phyloP scores from a whole-genome alignment of 2,888 invertebrate species.

The Drosophila paranaensis region DNA sequence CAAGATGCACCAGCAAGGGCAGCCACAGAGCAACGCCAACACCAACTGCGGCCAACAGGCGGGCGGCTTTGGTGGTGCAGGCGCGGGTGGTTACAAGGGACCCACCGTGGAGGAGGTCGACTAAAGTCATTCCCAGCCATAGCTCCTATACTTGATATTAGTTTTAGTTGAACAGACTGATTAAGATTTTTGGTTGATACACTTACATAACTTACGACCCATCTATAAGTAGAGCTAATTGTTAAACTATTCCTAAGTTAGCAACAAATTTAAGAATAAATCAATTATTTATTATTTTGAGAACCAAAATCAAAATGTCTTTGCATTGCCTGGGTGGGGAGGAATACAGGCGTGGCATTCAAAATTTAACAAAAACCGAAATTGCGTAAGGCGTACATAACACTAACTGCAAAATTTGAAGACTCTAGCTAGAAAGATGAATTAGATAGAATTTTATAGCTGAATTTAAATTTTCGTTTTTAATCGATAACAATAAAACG shows the following conservation, averaged over 20 bases:
- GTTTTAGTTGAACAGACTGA: constrained; percentile 26
- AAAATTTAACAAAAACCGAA: no score
- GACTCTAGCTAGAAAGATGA: no score
- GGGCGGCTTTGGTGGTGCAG: constrained; percentile 48
- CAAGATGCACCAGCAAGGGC: constrained; percentile 80
- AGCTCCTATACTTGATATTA: constrained; percentile 6
- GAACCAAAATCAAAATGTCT: constrained; percentile 85
- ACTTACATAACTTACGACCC: not conserved
- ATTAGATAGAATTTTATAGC: no score
- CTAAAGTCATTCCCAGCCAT: constrained; percentile 51
- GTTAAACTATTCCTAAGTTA: constrained; percentile 1
- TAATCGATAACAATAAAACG: no score
- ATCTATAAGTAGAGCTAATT: not conserved
- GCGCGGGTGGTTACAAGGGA: constrained; percentile 69
- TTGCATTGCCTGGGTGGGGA: not conserved
- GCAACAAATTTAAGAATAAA: constrained; percentile 1
- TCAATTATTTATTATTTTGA: constrained; percentile 14
- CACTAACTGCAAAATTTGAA: no score
- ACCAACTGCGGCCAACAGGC: constrained; percentile 85
- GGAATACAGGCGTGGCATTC: no score
- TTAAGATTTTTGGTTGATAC: constrained; percentile 7
- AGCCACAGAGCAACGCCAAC: constrained; percentile 33
- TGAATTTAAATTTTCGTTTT: no score
- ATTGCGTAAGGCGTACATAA: no score
- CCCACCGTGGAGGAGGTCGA: constrained; percentile 83